Percentiles rank a stretch among this genome's conserved stretches.
Conservation (phyloP, 1,140 invertebrate species). For the Drosophila dunni region DNA sequence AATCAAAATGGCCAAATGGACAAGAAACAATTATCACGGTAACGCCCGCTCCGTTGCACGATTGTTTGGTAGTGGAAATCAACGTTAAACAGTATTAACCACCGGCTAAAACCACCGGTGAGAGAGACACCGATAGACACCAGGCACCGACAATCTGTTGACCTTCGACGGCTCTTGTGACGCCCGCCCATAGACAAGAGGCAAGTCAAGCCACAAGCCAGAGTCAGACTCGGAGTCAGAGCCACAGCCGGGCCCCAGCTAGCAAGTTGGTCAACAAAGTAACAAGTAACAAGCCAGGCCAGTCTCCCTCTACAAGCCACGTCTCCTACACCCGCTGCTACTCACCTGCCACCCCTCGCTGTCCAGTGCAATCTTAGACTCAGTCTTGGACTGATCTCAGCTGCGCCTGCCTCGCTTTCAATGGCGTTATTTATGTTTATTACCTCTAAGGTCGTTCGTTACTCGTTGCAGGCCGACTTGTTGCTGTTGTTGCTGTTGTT, state of each 20-base stretch:
- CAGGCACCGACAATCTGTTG: constrained; percentile 75
- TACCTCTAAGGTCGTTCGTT: constrained; percentile 84
- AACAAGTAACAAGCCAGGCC: constrained; percentile 42
- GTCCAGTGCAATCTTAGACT: constrained; percentile 56
- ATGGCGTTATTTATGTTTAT: constrained; percentile 84
- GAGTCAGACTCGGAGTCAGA: background rate
- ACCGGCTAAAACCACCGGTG: constrained; percentile 9
- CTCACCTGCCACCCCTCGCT: constrained; percentile 23
- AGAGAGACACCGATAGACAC: constrained; percentile 54
- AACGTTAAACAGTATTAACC: constrained; percentile 1
- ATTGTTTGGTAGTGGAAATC: constrained; percentile 18
- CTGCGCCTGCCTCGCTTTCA: constrained; percentile 77
- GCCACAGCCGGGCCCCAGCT: constrained; percentile 5
- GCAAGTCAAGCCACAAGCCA: constrained; percentile 26
- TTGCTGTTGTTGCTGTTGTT: constrained; percentile 40
- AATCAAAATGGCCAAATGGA: constrained; percentile 77
- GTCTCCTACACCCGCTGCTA: constrained; percentile 3
- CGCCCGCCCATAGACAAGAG: constrained; percentile 72
- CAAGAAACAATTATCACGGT: constrained; percentile 81
- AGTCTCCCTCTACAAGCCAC: constrained; percentile 14
- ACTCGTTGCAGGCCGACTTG: constrained; percentile 71
- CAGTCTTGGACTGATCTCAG: constrained; percentile 56
- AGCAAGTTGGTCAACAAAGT: constrained; percentile 38
- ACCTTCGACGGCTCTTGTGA: constrained; percentile 76
- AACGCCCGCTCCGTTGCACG: constrained; percentile 53